Evolutionary conservation across 2,113 vertebrate genomes (phyloP).

Genomic region (Periophthalmodon schlosseri): DNA sequence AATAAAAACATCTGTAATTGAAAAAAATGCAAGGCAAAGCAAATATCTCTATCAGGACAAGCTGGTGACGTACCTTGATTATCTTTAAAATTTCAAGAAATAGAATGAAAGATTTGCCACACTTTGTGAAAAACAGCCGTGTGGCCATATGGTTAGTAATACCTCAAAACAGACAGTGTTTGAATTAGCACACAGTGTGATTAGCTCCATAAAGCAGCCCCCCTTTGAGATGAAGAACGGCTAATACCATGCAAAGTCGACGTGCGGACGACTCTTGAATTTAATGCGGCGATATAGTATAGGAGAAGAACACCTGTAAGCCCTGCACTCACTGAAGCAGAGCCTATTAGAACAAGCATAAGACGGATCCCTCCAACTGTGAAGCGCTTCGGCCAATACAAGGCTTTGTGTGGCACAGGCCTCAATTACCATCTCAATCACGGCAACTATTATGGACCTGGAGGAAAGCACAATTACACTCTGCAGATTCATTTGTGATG

Average conservation of each 20-base stretch:
- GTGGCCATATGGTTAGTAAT: neutral
- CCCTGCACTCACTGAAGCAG: slow-evolving; percentile 60
- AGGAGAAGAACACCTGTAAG: slow-evolving; percentile 60
- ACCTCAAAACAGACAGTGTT: slow-evolving; percentile 14
- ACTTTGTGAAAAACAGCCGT: neutral
- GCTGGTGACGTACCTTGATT: neutral
- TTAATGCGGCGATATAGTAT: slow-evolving; percentile 29
- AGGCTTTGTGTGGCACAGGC: slow-evolving; percentile 33
- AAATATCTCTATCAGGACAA: too few species aligned
- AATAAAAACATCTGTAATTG: too few species aligned
- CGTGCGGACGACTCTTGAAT: slow-evolving; percentile 49
- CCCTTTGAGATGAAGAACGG: slow-evolving; percentile 17
- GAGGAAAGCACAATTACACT: neutral
- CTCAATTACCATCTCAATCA: slow-evolving; percentile 68
- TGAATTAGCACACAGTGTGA: slow-evolving; percentile 15
- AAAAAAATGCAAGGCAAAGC: too few species aligned
- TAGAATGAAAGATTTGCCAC: neutral
- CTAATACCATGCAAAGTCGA: slow-evolving; percentile 46
- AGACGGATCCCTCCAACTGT: slow-evolving; percentile 56
- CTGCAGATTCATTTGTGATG: neutral
- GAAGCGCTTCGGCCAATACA: slow-evolving; percentile 29
- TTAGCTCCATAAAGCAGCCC: slow-evolving; percentile 30
- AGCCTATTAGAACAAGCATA: slow-evolving; percentile 68
- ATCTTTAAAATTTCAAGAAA: neutral
- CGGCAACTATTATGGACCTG: slow-evolving; percentile 27